These are phyloP conservation scores for Saguinus imperator DNA, from an alignment of 2,113 vertebrate genomes.

Conservation along the genomic window DNA sequence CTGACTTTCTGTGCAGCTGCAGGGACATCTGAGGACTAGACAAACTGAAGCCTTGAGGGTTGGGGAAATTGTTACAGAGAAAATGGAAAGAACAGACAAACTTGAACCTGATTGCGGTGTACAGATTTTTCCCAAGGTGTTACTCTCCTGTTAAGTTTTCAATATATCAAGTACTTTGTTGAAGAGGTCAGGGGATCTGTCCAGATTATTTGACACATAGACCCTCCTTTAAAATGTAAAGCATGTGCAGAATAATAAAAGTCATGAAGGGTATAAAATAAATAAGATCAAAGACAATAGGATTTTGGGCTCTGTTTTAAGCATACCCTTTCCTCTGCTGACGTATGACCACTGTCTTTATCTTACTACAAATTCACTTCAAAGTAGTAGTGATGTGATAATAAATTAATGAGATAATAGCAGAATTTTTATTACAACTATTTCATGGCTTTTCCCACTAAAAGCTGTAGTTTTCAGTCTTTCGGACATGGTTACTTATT, in stretches of 20 bases:
- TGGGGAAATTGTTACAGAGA: background rate
- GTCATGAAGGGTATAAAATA: conserved; percentile 42
- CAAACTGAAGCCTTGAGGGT: conserved; percentile 56
- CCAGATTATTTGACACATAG: conserved; percentile 71
- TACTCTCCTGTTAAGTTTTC: conserved; percentile 73
- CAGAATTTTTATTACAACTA: conserved; percentile 65
- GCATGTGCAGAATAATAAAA: conserved; percentile 59
- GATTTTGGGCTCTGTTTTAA: conserved; percentile 58
- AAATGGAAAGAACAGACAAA: conserved; percentile 61
- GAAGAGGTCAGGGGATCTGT: conserved; percentile 62
- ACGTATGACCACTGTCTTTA: conserved; percentile 62
- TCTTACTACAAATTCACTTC: conserved; percentile 69
- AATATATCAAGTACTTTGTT: conserved; percentile 50
- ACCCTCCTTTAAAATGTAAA: conserved; percentile 70
- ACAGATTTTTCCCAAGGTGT: conserved; percentile 72
- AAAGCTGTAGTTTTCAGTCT: conserved; percentile 43
- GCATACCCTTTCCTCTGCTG: conserved; percentile 64
- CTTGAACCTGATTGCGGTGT: conserved; percentile 56
- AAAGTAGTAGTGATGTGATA: conserved; percentile 56
- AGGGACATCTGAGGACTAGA: conserved; percentile 78
- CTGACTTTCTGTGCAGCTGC: conserved; percentile 81
- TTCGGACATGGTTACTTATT: conserved; percentile 50
- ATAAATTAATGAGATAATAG: conserved; percentile 76
- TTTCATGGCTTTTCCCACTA: conserved; percentile 67
- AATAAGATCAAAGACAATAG: conserved; percentile 24